phyloP scores from a whole-genome alignment of 2,113 vertebrate species.

The Ammospiza caudacuta region DNA sequence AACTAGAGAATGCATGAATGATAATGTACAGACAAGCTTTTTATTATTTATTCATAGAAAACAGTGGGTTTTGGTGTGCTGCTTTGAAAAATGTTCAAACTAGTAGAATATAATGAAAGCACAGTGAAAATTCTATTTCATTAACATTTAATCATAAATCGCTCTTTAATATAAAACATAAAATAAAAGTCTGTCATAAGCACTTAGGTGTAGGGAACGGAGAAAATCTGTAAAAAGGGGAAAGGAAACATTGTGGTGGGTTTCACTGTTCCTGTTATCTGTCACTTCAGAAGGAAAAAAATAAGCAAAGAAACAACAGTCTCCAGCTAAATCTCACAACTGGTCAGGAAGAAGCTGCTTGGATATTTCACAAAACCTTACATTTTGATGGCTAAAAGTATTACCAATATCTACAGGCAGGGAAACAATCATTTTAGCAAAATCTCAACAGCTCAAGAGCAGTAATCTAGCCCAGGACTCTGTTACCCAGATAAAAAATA shows the following conservation, averaged over 20 bases:
- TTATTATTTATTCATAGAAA: conserved; percentile 94
- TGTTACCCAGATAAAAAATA: background rate
- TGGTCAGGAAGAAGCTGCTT: background rate
- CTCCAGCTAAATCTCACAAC: background rate
- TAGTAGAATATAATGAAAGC: conserved; percentile 91
- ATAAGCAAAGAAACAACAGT: conserved; percentile 37
- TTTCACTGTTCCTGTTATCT: conserved; percentile 43
- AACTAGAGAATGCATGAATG: conserved; percentile 87
- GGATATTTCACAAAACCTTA: background rate
- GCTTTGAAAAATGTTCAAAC: conserved; percentile 95
- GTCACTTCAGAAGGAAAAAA: conserved; percentile 52
- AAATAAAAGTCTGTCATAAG: conserved; percentile 91
- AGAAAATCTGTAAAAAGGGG: conserved; percentile 79
- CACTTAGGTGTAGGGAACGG: conserved; percentile 86
- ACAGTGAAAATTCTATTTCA: conserved; percentile 89
- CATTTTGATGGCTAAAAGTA: background rate
- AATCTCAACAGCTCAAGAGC: background rate
- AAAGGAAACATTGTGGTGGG: conserved; percentile 75
- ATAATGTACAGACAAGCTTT: conserved; percentile 88
- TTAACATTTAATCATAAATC: conserved; percentile 93
- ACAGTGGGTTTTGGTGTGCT: conserved; percentile 90
- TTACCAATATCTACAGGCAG: background rate
- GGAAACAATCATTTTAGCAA: background rate
- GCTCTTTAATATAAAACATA: conserved; percentile 92
- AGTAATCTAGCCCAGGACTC: background rate